Evolutionary conservation across 2,888 invertebrate genomes (phyloP), one percentile per base, ranked within the genome.

Genomic region (Rhagonycha fulva): DNA sequence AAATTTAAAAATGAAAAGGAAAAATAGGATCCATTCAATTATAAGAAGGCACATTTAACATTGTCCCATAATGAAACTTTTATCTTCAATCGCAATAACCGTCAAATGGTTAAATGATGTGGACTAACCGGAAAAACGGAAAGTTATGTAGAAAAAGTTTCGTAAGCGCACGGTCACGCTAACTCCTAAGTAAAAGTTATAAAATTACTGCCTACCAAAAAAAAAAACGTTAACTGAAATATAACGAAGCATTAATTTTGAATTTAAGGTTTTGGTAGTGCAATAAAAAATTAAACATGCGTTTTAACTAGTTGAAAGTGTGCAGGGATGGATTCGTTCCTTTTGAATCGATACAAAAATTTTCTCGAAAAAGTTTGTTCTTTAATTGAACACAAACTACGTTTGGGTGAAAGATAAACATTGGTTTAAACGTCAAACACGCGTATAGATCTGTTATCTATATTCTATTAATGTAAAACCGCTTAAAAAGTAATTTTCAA

Each of bases 1-100:
- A 19, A 23, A 26, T 66, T 26, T 87, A 81, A 92, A 74, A 32
- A 76, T 14, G 9, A 70, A 12, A 24, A 9, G 19, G 2, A 24
- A 68, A 68, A 68, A 32, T 68, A 63, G 30, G 7, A 1, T 14
- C 19, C 28, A 19, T 68, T 68, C 66, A 72, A 67, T 72, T 60
- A 71, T 30, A 19, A 24, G 62, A 62, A 62, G 62, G 26, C 71
- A 30, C 62, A 71, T 71, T 72, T 72, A 14, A 24, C n/a, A 23
- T 47, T 60, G 72, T 66, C 32, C 24, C 24, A 67, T 66, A 63
- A 68, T 30, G 32, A 23, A n/a, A 28, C 24, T 72, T 72, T 72
- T 63, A 67, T 67, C 67, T 61, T 66, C 67, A 1, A 67, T 72
- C 72, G 72, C 67, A 67, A 67, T 72, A 72, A 72, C 47, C 66